phyloP scores from a whole-genome alignment of 2,797 vertebrate genomes.

The Karalla daura region DNA sequence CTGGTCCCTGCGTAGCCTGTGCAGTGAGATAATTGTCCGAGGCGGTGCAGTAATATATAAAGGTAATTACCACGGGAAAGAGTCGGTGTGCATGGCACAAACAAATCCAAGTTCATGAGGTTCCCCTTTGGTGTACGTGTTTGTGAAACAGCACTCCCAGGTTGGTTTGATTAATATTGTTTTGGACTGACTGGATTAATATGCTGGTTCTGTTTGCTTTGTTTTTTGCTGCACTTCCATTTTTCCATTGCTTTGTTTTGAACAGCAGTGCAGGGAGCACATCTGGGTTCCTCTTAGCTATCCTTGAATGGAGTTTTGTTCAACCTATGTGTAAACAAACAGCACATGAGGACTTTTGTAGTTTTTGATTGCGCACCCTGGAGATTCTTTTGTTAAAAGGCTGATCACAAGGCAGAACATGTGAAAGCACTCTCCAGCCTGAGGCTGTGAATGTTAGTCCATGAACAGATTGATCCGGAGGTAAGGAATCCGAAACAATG shows the following conservation, averaged over 20 bases:
- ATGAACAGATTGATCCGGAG: slow-evolving; percentile 5
- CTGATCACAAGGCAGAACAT: slow-evolving; percentile 1
- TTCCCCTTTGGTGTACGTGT: not conserved
- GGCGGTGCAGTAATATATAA: not conserved
- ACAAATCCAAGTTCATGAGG: not conserved
- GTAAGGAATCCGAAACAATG: not conserved
- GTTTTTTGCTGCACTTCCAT: not conserved
- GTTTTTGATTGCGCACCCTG: not conserved
- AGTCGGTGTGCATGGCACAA: not conserved
- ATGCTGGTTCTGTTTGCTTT: not conserved
- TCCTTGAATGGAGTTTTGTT: not conserved
- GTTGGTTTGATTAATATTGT: not conserved
- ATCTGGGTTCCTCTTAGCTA: not conserved
- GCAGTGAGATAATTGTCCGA: too few relatives aligned
- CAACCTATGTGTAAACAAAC: too few relatives aligned
- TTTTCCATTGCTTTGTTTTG: not conserved
- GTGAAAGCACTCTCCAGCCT: not conserved
- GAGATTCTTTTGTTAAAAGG: not conserved
- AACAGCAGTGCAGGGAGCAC: not conserved
- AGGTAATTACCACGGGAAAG: not conserved
- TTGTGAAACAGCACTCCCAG: not conserved
- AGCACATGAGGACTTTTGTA: not conserved
- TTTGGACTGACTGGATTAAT: not conserved
- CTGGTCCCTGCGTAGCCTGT: too few relatives aligned
- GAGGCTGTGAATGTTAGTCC: slow-evolving; percentile 6